Evolutionary conservation across 2,113 vertebrate genomes (phyloP), one percentile per base, ranked within the genome.

Genomic region (Plecotus auritus): DNA sequence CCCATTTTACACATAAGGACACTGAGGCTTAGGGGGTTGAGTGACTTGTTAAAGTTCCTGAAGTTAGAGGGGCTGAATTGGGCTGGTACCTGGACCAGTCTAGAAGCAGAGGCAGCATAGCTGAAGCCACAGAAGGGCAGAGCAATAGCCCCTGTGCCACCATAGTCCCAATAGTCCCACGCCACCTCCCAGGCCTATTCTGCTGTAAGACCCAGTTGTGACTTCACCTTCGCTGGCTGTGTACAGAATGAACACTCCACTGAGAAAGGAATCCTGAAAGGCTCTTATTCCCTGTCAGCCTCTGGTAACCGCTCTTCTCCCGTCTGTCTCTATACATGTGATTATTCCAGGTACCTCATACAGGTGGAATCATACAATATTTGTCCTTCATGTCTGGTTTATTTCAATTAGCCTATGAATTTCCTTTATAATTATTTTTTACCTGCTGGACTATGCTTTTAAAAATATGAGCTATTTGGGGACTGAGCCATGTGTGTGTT

Each of bases 331-430:
- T 81, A 28, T 66, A 42, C 35, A 47, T 72, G 73, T 67, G 18
- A 78, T 86, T 69, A 61, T 85, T 85, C 54, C 64, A 51, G 30
- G 35, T 64, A 37, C 14, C 30, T 94, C 70, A 16, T 30, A 4
- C 18, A 35, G 88, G 32, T 78, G 35, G 67, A 80, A 61, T 22
- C 49, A 35, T n/a, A 37, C 11, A 59, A 1, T 42, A 67, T 64
- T 80, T 78, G 45, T 84, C 73, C 51, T 94, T 90, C 54, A 8
- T 26, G 9, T 74, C 85, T 94, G n/a, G 42, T 73, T 92, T 90
- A 81, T 86, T 76, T 95, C 16, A 72, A 49, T 90, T 64, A 92
- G 30, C 2, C 2, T 14, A n/a, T 56, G 17, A 59, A 45, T 89
- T 91, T 91, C 67, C 85, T 83, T 83, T 72, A 49, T 56, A 56